Percentiles rank a stretch among this genome's conserved stretches.
phyloP scores from a whole-genome alignment of 2,888 invertebrate species.

The Thelaira solivaga region DNA sequence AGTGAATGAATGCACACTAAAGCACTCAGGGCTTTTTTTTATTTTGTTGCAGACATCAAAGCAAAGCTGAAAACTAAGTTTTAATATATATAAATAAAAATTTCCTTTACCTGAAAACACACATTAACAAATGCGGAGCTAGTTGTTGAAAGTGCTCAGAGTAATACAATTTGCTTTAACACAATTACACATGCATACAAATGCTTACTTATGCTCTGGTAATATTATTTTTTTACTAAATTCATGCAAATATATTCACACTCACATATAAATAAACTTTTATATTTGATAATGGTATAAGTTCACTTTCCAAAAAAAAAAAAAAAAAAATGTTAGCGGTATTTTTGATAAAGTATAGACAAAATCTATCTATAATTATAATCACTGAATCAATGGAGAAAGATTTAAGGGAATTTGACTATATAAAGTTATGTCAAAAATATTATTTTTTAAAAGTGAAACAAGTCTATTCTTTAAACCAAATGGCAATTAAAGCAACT shows the following conservation, averaged over 20 bases:
- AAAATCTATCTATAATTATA: too few species aligned
- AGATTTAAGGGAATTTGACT: too few species aligned
- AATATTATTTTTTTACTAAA: neutral
- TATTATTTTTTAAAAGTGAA: too few species aligned
- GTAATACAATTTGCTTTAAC: constrained; percentile 47
- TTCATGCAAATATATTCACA: neutral
- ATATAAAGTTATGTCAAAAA: too few species aligned
- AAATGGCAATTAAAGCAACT: too few species aligned
- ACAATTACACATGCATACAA: neutral
- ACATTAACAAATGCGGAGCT: neutral
- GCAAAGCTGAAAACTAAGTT: constrained; percentile 5
- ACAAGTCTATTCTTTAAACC: too few species aligned
- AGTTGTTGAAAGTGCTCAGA: neutral
- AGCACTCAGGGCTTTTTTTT: constrained; percentile 21
- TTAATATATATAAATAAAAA: neutral
- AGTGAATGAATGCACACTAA: constrained; percentile 13
- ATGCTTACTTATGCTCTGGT: neutral
- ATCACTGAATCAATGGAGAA: too few species aligned
- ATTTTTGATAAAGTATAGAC: too few species aligned
- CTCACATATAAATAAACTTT: neutral
- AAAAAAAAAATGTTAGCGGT: too few species aligned
- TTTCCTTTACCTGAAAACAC: neutral
- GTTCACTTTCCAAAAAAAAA: too few species aligned
- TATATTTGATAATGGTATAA: too few species aligned
- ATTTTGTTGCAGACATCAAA: constrained; percentile 43